A percentile compares a stretch with the other conserved stretches of the same genome.
phyloP scores from a whole-genome alignment of 2,797 vertebrate genomes.

The Anabacerthia variegaticeps region DNA sequence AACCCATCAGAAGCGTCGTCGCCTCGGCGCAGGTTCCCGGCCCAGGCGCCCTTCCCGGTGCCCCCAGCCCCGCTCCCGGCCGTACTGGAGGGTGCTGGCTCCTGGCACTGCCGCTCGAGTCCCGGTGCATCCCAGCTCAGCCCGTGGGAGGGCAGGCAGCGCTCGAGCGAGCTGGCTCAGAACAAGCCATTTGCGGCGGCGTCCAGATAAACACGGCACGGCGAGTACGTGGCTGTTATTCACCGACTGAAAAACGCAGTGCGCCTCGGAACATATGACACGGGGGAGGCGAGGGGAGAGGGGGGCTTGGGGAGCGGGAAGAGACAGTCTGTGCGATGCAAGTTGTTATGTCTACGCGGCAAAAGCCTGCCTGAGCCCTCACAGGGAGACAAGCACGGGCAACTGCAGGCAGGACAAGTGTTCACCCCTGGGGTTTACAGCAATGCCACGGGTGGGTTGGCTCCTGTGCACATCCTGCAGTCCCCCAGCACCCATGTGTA shows the following conservation, averaged over 20 bases:
- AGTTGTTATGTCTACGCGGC: slow-evolving; percentile 1
- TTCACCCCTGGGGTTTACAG: background rate
- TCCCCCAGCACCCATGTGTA: accelerated
- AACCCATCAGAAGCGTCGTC: accelerated
- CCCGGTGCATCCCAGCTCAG: background rate
- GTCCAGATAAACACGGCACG: background rate
- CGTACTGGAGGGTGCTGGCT: background rate
- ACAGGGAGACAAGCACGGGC: background rate
- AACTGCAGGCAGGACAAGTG: background rate
- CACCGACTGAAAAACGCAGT: background rate
- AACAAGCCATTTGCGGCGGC: background rate
- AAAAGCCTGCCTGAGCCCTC: background rate
- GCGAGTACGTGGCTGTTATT: background rate
- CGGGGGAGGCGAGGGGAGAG: slow-evolving; percentile 49
- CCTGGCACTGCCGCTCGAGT: background rate
- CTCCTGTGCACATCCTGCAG: accelerated
- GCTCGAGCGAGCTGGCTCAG: background rate
- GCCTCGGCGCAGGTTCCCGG: accelerated
- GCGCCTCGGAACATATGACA: background rate
- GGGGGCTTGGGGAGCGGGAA: background rate
- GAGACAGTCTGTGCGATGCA: background rate
- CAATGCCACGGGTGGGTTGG: accelerated
- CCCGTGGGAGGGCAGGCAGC: slow-evolving; percentile 38
- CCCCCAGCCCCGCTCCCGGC: background rate
- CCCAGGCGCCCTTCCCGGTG: accelerated